A percentile compares a stretch with the other conserved stretches of the same genome.
phyloP scores from a whole-genome alignment of 2,113 vertebrate genomes.

The Oxyruncus cristatus region DNA sequence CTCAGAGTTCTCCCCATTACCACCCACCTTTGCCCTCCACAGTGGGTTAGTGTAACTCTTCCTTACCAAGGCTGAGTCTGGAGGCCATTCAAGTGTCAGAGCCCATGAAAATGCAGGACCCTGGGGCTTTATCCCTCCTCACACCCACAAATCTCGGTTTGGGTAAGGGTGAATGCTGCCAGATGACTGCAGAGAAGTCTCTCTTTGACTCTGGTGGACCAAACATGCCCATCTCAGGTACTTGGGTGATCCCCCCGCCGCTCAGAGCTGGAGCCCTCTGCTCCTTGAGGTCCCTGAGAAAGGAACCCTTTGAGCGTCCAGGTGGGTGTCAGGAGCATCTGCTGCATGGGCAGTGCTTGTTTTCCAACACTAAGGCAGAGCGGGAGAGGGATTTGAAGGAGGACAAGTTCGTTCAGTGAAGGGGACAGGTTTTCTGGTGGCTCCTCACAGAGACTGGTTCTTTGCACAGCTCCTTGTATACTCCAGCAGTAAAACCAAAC shows the following conservation, averaged over 20 bases:
- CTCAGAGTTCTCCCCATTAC: neutral
- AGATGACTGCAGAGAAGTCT: neutral
- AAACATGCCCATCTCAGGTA: neutral
- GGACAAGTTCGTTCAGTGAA: neutral
- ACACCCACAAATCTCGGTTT: neutral
- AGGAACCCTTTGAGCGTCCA: neutral
- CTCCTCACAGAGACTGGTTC: neutral
- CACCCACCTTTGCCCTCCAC: neutral
- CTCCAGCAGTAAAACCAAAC: neutral
- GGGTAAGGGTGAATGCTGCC: neutral
- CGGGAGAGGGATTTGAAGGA: neutral
- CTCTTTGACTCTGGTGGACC: neutral
- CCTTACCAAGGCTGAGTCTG: neutral
- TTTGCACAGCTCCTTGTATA: fast-evolving
- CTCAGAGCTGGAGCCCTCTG: neutral
- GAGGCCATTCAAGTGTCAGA: neutral
- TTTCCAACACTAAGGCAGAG: neutral
- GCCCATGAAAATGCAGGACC: neutral
- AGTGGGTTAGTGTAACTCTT: neutral
- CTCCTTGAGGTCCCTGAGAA: neutral
- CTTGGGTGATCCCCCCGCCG: neutral
- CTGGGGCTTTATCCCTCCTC: neutral
- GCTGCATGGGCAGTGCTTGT: neutral
- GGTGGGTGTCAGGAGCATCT: neutral
- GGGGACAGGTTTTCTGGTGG: neutral